Conservation (phyloP, 2,113 vertebrate genomes). For the Hemiscyllium ocellatum region DNA sequence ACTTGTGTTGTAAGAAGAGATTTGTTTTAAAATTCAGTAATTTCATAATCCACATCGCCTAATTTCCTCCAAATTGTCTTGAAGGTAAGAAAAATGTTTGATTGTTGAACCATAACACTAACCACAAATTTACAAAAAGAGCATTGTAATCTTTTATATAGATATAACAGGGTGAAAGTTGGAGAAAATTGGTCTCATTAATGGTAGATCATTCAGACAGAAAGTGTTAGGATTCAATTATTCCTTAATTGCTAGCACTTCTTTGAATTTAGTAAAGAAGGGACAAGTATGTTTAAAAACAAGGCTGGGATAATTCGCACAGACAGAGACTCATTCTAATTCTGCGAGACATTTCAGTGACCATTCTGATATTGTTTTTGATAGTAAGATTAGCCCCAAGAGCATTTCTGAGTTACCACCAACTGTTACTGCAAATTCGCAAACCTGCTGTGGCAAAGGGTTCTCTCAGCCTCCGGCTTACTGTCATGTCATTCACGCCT, state of each 20-base stretch:
- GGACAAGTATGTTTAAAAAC: not conserved
- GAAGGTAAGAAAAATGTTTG: not conserved
- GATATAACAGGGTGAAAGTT: not conserved
- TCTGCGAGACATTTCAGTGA: not conserved
- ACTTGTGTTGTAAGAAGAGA: not conserved
- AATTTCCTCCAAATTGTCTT: not conserved
- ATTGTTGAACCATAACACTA: not conserved
- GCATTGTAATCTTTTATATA: not conserved
- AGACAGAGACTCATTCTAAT: not conserved
- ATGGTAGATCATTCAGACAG: not conserved
- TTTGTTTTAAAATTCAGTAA: not conserved
- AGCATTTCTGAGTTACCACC: not conserved
- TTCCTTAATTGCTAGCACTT: not conserved
- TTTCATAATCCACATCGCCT: not conserved
- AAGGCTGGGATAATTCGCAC: not conserved
- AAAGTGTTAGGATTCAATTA: not conserved
- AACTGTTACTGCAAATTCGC: not conserved
- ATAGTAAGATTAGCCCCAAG: not conserved
- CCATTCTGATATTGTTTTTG: not conserved
- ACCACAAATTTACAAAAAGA: not conserved
- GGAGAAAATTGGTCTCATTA: not conserved
- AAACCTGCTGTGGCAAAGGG: conserved; percentile 22
- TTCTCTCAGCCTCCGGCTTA: conserved; percentile 2
- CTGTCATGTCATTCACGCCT: not conserved
- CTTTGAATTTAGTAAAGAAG: not conserved